Conservation (phyloP, 1,140 invertebrate genomes). For the Oscheius sp. region DNA sequence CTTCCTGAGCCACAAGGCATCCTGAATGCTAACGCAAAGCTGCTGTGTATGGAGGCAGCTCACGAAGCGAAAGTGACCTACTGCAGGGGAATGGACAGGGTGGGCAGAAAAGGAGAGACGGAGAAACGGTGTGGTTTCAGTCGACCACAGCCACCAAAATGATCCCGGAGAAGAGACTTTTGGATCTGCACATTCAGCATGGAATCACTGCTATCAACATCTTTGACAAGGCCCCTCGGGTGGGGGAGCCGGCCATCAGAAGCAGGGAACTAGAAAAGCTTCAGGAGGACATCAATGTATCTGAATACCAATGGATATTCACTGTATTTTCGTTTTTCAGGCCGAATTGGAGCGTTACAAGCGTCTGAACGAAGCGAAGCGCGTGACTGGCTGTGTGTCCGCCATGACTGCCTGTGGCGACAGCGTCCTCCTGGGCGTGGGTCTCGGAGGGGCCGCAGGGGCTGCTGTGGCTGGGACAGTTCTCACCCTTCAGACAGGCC, state of each 20-base stretch:
- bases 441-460: slow-evolving; percentile 51
- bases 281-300: slow-evolving; percentile 60
- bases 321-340: slow-evolving; percentile 43
- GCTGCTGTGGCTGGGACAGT: slow-evolving; percentile 31
- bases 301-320: slow-evolving; percentile 7
- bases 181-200: slow-evolving; percentile 58
- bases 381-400: slow-evolving; percentile 60
- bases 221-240: slow-evolving; percentile 58
- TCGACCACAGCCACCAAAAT: slow-evolving; percentile 48
- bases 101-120: slow-evolving; percentile 11
- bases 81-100: slow-evolving; percentile 42
- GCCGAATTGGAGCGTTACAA: slow-evolving; percentile 59
- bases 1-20: slow-evolving; percentile 50
- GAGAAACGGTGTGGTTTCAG: slow-evolving; percentile 28
- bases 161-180: slow-evolving; percentile 59
- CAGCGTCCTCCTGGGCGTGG: slow-evolving; percentile 56
- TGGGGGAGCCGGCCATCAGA: slow-evolving; percentile 50
- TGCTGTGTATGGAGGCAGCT: slow-evolving; percentile 42
- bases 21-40: slow-evolving; percentile 54
- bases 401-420: slow-evolving; percentile 58
- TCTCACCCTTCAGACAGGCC: slow-evolving; percentile 33
- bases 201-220: slow-evolving; percentile 58
- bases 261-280: slow-evolving; percentile 48
- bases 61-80: slow-evolving; percentile 41
- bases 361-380: slow-evolving; percentile 55